Conservation (phyloP, 2,113 vertebrate species). For the Pollimyrus isidori region DNA sequence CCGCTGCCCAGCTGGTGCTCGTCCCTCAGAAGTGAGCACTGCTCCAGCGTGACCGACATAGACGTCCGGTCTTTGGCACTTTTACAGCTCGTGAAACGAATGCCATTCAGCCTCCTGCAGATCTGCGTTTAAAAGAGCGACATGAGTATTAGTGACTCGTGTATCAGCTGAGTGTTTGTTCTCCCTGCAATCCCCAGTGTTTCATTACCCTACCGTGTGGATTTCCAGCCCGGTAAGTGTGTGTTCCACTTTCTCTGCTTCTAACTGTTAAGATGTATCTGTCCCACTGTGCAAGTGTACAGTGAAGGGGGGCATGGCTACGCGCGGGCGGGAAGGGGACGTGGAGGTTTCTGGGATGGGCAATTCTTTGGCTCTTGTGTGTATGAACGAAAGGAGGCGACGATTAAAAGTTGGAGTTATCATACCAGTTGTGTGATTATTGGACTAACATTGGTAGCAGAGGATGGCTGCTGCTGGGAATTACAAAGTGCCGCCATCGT, state of each 20-base stretch:
- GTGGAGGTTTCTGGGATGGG: no score
- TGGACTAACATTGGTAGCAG: no score
- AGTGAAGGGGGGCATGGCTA: no score
- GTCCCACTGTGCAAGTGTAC: no score
- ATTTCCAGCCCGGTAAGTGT: neutral
- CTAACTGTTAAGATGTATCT: no score
- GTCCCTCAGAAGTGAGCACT: slow-evolving; percentile 88
- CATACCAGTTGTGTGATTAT: no score
- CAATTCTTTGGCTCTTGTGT: no score
- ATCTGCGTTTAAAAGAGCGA: slow-evolving; percentile 60
- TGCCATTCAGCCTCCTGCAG: slow-evolving; percentile 88
- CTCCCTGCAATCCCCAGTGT: neutral
- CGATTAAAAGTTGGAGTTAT: no score
- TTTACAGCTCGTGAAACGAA: slow-evolving; percentile 98
- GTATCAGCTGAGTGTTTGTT: neutral
- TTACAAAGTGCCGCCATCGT: no score
- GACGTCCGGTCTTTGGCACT: slow-evolving; percentile 99
- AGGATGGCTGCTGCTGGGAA: no score
- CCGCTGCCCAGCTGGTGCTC: slow-evolving; percentile 93
- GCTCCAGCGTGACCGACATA: slow-evolving; percentile 95
- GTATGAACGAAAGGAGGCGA: no score
- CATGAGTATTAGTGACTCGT: neutral
- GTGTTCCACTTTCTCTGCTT: neutral
- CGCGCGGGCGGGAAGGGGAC: no score
- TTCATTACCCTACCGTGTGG: neutral